These are phyloP conservation scores for Perca flavescens DNA, from an alignment of 2,113 vertebrate genomes.

Conservation along the genomic window DNA sequence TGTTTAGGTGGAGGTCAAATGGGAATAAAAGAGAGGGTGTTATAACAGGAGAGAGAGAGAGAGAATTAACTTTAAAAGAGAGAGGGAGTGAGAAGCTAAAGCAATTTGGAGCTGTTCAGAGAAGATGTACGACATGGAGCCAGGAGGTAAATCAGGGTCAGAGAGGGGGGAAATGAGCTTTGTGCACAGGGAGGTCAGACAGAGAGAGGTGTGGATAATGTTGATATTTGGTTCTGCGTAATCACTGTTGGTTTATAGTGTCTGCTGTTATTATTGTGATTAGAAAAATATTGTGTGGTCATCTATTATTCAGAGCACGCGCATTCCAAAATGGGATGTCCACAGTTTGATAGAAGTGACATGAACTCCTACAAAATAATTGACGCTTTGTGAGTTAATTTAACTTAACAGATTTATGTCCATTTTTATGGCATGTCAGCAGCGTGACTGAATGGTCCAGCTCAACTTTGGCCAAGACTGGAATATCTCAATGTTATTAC, in stretches of 20 bases:
- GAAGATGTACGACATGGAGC: constrained; percentile 60
- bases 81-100: constrained; percentile 37
- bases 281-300: constrained; percentile 29
- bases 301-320: constrained; percentile 18
- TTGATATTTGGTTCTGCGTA: constrained; percentile 28
- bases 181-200: constrained; percentile 35
- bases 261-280: constrained; percentile 52
- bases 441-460: no score
- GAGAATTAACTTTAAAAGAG: constrained; percentile 46
- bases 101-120: constrained; percentile 63
- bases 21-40: constrained; percentile 42
- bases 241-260: constrained; percentile 44
- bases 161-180: constrained; percentile 41
- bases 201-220: constrained; percentile 28
- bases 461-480: neutral
- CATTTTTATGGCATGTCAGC: no score
- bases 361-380: neutral
- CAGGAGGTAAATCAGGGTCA: constrained; percentile 65
- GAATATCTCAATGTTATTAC: no score
- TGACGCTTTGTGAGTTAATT: neutral
- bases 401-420: neutral
- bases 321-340: constrained; percentile 18
- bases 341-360: neutral
- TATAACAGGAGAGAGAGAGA: constrained; percentile 19
- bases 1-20: constrained; percentile 53